A percentile compares a stretch with the other conserved stretches of the same genome.
These are phyloP conservation scores for Pyrocephalus nanus DNA, from an alignment of 2,797 vertebrate genomes.

Conservation along the genomic window DNA sequence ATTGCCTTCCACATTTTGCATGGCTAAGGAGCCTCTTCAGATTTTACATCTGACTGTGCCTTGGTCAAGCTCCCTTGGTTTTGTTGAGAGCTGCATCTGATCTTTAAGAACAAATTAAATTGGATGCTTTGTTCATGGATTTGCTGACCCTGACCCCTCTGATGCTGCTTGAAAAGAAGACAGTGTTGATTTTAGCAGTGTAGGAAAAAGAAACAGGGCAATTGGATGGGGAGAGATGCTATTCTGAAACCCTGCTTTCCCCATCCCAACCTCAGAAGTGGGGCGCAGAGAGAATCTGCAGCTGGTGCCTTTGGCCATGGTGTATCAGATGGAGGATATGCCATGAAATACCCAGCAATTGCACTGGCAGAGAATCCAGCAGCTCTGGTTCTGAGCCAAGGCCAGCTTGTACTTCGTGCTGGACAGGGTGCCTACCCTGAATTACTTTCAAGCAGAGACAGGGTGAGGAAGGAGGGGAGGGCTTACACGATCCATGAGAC, in stretches of 20 bases:
- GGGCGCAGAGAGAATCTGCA: neutral
- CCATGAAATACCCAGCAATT: neutral
- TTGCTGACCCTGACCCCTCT: constrained; percentile 4
- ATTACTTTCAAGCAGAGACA: neutral
- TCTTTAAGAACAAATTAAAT: constrained; percentile 46
- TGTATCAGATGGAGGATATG: neutral
- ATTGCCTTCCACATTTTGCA: constrained; percentile 51
- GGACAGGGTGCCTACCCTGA: neutral
- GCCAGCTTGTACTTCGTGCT: neutral
- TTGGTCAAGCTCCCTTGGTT: neutral
- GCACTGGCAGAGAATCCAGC: neutral
- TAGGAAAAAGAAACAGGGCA: neutral
- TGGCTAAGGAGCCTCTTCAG: constrained; percentile 23
- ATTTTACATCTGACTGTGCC: constrained; percentile 17
- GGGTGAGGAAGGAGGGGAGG: neutral
- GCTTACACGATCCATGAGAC: neutral
- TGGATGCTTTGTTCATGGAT: neutral
- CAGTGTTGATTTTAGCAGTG: neutral
- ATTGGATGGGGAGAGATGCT: neutral
- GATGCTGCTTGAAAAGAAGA: neutral
- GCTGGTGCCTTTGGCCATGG: neutral
- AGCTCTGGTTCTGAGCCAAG: neutral
- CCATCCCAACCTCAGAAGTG: neutral
- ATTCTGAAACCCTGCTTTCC: neutral
- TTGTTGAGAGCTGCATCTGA: constrained; percentile 12